Evolutionary conservation across 2,113 vertebrate genomes (phyloP).

Genomic region (Tragelaphus strepsiceros): DNA sequence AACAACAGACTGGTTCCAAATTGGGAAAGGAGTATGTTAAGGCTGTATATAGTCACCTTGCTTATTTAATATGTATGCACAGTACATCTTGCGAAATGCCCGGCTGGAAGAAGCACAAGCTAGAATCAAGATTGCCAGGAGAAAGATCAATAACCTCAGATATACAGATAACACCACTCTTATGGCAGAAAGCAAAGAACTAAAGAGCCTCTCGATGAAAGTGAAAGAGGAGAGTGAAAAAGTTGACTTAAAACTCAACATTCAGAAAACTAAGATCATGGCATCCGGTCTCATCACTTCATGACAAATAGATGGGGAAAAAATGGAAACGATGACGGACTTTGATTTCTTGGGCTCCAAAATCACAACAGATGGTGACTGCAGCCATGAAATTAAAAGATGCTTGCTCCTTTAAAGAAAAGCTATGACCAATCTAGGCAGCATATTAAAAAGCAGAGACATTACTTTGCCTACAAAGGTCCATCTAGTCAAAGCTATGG

Average conservation of each 20-base stretch:
- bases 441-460: not conserved
- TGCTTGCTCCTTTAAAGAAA: not conserved
- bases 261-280: not conserved
- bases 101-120: not conserved
- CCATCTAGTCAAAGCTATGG: not conserved
- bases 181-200: not conserved
- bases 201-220: not conserved
- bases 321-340: not conserved
- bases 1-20: not conserved
- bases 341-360: not conserved
- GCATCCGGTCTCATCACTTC: not conserved
- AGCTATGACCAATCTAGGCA: not conserved
- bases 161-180: not conserved
- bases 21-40: not conserved
- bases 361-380: not conserved
- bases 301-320: not conserved
- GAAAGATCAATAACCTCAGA: not conserved
- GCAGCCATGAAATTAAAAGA: not conserved
- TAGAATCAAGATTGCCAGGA: not conserved
- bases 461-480: not conserved
- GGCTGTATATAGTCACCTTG: not conserved
- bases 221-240: not conserved
- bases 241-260: not conserved
- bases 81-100: rapidly evolving
- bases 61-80: not conserved